Conservation (phyloP, 2,888 invertebrate genomes). For the Blera fallax region DNA sequence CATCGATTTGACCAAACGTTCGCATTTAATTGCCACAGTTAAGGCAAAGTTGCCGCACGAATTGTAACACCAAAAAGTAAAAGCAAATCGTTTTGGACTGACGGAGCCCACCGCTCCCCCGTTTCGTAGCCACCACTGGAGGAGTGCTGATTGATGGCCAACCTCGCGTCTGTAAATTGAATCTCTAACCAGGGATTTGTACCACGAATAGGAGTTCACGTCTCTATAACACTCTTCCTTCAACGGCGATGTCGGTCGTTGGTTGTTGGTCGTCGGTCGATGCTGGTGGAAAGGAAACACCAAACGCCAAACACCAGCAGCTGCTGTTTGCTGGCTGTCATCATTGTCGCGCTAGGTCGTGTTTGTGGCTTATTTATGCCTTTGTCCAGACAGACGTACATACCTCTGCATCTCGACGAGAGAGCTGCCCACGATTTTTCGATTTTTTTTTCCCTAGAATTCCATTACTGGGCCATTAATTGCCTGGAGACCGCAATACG, state of each 20-base stretch:
- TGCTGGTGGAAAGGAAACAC: constrained; percentile 38
- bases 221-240: constrained; percentile 27
- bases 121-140: background rate
- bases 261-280: background rate
- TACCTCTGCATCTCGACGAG: constrained; percentile 17
- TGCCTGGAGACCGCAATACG: constrained; percentile 20
- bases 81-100: constrained; percentile 39
- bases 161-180: constrained; percentile 54
- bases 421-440: constrained; percentile 68
- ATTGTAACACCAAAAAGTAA: constrained; percentile 63
- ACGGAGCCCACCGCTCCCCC: constrained; percentile 19
- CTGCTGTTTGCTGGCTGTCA: constrained; percentile 66
- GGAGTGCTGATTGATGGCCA: constrained; percentile 66
- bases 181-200: constrained; percentile 44
- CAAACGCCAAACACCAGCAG: constrained; percentile 66
- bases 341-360: constrained; percentile 70
- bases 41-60: constrained; percentile 54
- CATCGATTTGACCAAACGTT: constrained; percentile 55
- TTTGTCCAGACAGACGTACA: constrained; percentile 53
- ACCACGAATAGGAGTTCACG: constrained; percentile 33
- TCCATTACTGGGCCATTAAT: constrained; percentile 67
- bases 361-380: constrained; percentile 72
- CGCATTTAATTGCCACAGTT: constrained; percentile 66
- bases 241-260: background rate
- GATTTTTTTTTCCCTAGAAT: constrained; percentile 41